Conservation (phyloP, 2,113 vertebrate genomes). For the Gracilinanus agilis region DNA sequence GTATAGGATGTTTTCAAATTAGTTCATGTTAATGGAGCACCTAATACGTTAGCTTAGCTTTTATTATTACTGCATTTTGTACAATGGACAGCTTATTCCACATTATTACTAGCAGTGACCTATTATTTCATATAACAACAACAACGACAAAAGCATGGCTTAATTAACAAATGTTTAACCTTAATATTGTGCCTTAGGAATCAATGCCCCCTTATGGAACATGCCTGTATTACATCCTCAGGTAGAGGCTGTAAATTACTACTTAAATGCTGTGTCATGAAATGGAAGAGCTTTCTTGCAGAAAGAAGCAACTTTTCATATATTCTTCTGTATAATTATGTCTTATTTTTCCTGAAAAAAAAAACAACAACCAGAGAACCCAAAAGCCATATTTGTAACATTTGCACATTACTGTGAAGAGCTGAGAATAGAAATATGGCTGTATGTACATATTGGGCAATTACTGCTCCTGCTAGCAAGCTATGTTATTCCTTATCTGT, state of each 20-base stretch:
- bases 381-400: slow-evolving; percentile 87
- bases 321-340: slow-evolving; percentile 86
- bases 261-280: slow-evolving; percentile 57
- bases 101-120: slow-evolving; percentile 81
- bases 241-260: slow-evolving; percentile 68
- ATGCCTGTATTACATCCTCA: slow-evolving; percentile 79
- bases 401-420: slow-evolving; percentile 86
- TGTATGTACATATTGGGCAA: slow-evolving; percentile 74
- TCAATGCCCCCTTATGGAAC: slow-evolving; percentile 86
- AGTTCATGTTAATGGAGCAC: slow-evolving; percentile 73
- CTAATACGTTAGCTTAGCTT: slow-evolving; percentile 79
- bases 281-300: slow-evolving; percentile 70
- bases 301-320: slow-evolving; percentile 81
- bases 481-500: slow-evolving; percentile 68
- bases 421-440: slow-evolving; percentile 80
- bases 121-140: slow-evolving; percentile 80
- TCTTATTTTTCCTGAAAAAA: slow-evolving; percentile 83
- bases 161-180: slow-evolving; percentile 83
- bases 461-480: slow-evolving; percentile 56
- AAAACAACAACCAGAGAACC: not conserved
- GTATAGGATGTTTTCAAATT: slow-evolving; percentile 73
- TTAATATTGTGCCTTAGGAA: slow-evolving; percentile 92
- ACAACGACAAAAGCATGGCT: slow-evolving; percentile 86
- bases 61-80: slow-evolving; percentile 85
- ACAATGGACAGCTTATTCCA: slow-evolving; percentile 83